Evolutionary conservation across 1,140 invertebrate species (phyloP).

Genomic region (Frieseomelitta varia): DNA sequence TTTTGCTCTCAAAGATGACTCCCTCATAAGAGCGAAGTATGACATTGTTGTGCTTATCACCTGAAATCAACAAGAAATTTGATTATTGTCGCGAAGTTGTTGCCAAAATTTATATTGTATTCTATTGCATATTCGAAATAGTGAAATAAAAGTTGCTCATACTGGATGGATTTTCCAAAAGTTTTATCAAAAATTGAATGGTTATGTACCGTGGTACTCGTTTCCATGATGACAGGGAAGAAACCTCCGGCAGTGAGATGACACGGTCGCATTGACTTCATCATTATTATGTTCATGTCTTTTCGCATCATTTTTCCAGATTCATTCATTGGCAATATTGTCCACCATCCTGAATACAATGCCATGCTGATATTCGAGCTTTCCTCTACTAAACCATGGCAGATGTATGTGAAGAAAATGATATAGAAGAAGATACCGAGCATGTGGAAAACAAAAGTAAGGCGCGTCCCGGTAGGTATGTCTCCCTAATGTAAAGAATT

Average conservation of each 20-base stretch:
- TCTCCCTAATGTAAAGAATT: slow-evolving; percentile 15
- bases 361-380: slow-evolving; percentile 37
- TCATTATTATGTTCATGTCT: slow-evolving; percentile 41
- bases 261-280: slow-evolving; percentile 35
- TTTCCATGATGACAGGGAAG: slow-evolving; percentile 59
- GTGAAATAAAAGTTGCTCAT: too few species aligned
- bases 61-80: slow-evolving; percentile 15
- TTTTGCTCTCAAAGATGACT: neutral
- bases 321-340: slow-evolving; percentile 4
- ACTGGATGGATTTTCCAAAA: too few species aligned
- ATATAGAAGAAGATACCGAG: slow-evolving; percentile 38
- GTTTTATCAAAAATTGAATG: too few species aligned
- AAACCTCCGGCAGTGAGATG: slow-evolving; percentile 57
- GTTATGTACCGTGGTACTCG: slow-evolving; percentile 42
- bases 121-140: too few species aligned
- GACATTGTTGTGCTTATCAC: slow-evolving; percentile 36
- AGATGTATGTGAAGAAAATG: slow-evolving; percentile 47
- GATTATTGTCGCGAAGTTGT: neutral
- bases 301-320: slow-evolving; percentile 25
- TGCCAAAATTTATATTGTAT: neutral
- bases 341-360: slow-evolving; percentile 48
- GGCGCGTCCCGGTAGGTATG: neutral
- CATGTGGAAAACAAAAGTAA: slow-evolving; percentile 48
- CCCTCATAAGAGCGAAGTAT: slow-evolving; percentile 39
- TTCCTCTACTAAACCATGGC: slow-evolving; percentile 49